Evolutionary conservation across 2,888 invertebrate species (phyloP).

Genomic region (Meta bourneti): DNA sequence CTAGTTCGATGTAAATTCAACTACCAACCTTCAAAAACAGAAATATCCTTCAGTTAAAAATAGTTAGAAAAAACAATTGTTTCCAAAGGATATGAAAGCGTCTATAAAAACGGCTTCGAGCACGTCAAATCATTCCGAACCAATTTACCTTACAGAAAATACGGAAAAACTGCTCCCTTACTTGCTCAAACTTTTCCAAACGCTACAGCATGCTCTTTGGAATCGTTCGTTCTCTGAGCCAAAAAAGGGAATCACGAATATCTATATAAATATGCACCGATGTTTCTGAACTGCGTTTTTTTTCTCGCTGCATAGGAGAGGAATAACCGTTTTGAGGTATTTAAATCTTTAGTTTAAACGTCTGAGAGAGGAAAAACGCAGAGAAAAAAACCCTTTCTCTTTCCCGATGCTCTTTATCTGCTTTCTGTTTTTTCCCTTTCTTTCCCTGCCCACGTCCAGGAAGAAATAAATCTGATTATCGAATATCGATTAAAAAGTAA

Average conservation of each 20-base stretch:
- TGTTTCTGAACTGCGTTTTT: constrained; percentile 10
- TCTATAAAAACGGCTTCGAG: not conserved
- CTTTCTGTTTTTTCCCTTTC: not conserved
- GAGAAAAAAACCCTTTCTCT: constrained; percentile 31
- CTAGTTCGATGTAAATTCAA: no score
- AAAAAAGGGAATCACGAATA: not conserved
- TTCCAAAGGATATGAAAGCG: not conserved
- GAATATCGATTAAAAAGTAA: constrained; percentile 77
- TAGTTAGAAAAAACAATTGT: not conserved
- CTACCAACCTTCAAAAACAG: no score
- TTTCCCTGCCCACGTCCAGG: constrained; percentile 40
- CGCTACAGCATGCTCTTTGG: not conserved
- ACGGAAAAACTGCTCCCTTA: not conserved
- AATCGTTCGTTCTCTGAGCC: not conserved
- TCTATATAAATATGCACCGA: constrained; percentile 33
- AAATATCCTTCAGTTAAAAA: not conserved
- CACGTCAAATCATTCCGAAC: not conserved
- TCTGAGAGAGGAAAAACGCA: constrained; percentile 22
- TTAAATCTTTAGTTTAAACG: constrained; percentile 74
- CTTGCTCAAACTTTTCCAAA: constrained; percentile 19
- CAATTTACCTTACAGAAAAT: not conserved
- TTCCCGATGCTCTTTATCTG: constrained; percentile 37
- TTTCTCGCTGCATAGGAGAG: not conserved
- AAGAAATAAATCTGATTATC: constrained; percentile 76
- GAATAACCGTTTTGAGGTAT: constrained; percentile 41